phyloP scores from a whole-genome alignment of 2,888 invertebrate species.

The Autographa pulchrina region DNA sequence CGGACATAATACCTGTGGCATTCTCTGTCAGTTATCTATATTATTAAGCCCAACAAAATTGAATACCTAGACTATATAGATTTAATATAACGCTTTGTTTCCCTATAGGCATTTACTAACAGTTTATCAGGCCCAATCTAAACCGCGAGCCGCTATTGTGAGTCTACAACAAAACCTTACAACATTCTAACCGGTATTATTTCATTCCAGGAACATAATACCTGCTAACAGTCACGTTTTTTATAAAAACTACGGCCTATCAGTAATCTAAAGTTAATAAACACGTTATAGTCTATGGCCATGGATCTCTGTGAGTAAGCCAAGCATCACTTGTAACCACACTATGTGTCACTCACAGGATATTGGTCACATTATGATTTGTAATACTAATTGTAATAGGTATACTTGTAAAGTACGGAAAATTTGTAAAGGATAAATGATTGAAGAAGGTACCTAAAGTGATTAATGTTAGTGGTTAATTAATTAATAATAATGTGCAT shows the following conservation, averaged over 20 bases:
- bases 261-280: background rate
- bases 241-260: background rate
- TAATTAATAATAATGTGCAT: too few species aligned
- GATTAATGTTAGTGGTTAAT: background rate
- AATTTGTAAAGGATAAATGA: background rate
- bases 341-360: constrained; percentile 29
- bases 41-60: too few species aligned
- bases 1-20: too few species aligned
- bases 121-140: too few species aligned
- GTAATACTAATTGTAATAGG: background rate
- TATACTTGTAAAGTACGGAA: background rate
- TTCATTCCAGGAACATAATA: background rate
- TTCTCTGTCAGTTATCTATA: too few species aligned
- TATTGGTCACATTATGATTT: constrained; percentile 30
- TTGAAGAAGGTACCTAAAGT: background rate
- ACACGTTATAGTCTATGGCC: background rate
- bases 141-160: too few species aligned
- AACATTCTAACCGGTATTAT: background rate
- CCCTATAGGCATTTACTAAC: too few species aligned
- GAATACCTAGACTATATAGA: too few species aligned
- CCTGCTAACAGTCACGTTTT: background rate
- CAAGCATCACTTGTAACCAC: constrained; percentile 12
- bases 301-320: constrained; percentile 2
- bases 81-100: too few species aligned
- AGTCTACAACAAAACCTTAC: background rate